phyloP scores from a whole-genome alignment of 1,140 invertebrate species.

The Galleria mellonella region DNA sequence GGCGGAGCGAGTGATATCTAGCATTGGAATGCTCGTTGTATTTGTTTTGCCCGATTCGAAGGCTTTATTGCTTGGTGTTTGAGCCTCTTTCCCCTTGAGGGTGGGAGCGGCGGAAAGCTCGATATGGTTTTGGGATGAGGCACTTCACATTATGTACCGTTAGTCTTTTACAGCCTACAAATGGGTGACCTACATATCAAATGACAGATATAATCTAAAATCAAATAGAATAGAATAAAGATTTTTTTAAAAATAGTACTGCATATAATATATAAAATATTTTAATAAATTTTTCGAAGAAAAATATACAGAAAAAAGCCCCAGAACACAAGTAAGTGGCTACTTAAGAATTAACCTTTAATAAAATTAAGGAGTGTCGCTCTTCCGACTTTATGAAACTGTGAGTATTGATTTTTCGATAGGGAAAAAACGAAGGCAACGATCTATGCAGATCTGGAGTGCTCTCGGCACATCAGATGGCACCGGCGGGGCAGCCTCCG shows the following conservation, averaged over 20 bases:
- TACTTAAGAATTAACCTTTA: constrained; percentile 12
- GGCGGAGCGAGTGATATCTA: constrained; percentile 72
- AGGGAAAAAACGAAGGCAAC: constrained; percentile 73
- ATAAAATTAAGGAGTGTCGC: constrained; percentile 57
- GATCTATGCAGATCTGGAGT: constrained; percentile 74
- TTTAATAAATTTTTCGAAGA: not conserved
- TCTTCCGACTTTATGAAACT: constrained; percentile 58
- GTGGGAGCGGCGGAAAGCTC: constrained; percentile 51
- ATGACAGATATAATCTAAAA: not conserved
- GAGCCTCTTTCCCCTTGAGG: constrained; percentile 68
- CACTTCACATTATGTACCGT: constrained; percentile 59
- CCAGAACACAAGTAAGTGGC: not conserved
- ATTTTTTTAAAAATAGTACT: not conserved
- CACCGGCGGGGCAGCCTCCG: constrained; percentile 69
- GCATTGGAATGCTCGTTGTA: constrained; percentile 72
- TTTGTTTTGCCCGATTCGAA: constrained; percentile 70
- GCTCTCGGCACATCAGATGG: constrained; percentile 73
- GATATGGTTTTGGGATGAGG: constrained; percentile 50
- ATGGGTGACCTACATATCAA: constrained; percentile 17
- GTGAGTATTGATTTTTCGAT: constrained; percentile 72
- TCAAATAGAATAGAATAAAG: not conserved
- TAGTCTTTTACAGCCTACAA: constrained; percentile 38
- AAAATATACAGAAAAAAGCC: too few relatives aligned
- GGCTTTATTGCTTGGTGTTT: constrained; percentile 69
- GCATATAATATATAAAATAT: not conserved